These are phyloP conservation scores for Dendrocincla fuliginosa DNA, from an alignment of 2,797 vertebrate species.

Conservation along the genomic window DNA sequence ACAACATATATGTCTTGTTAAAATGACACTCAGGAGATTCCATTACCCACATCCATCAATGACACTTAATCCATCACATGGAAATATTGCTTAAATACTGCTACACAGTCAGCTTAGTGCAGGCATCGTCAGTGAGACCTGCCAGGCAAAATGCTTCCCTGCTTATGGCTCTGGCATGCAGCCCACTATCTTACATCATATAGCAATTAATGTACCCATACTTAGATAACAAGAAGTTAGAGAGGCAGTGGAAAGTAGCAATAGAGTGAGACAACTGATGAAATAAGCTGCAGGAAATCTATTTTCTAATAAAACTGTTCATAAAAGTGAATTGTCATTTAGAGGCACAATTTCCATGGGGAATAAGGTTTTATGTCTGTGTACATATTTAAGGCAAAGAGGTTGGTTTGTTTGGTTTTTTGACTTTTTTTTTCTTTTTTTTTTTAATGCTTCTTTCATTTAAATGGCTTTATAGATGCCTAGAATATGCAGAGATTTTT, in stretches of 20 bases:
- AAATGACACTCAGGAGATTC: constrained; percentile 73
- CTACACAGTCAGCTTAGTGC: constrained; percentile 26
- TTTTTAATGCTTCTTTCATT: neutral
- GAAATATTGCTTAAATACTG: constrained; percentile 68
- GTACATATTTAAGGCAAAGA: constrained; percentile 34
- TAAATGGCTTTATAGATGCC: constrained; percentile 29
- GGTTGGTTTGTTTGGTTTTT: neutral
- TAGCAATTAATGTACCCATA: constrained; percentile 52
- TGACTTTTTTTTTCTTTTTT: too few relatives aligned
- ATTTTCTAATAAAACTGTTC: constrained; percentile 72
- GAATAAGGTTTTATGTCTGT: constrained; percentile 62
- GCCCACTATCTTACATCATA: constrained; percentile 58
- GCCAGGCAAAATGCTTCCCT: constrained; percentile 1
- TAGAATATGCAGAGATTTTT: neutral
- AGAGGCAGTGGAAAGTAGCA: constrained; percentile 14
- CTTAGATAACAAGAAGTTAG: constrained; percentile 51
- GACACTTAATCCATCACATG: constrained; percentile 69
- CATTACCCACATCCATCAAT: constrained; percentile 69
- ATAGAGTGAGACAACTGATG: constrained; percentile 12
- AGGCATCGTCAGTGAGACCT: neutral
- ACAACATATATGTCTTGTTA: constrained; percentile 72
- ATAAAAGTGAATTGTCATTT: constrained; percentile 71
- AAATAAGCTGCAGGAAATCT: constrained; percentile 67
- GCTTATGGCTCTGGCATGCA: constrained; percentile 22
- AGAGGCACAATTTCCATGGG: constrained; percentile 60